Evolutionary conservation across 2,888 invertebrate species (phyloP).

Genomic region (Pterostichus niger): DNA sequence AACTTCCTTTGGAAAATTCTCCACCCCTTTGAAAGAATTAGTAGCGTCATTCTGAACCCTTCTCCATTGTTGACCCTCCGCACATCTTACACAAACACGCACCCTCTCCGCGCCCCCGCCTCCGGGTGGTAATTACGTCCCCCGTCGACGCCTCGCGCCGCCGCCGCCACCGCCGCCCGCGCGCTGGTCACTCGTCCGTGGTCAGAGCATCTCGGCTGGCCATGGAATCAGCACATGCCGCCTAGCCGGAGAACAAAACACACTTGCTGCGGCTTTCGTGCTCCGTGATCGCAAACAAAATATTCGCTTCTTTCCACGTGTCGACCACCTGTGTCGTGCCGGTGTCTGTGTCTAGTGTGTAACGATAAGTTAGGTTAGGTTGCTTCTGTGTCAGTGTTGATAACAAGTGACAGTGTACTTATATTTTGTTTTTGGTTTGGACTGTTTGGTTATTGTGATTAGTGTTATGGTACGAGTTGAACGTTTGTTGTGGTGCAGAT

Average conservation of each 20-base stretch:
- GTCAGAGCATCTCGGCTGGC: constrained; percentile 77
- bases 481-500: not conserved
- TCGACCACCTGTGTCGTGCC: constrained; percentile 22
- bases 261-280: not conserved
- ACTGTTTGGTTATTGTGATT: constrained; percentile 1
- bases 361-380: not conserved
- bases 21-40: constrained; percentile 17
- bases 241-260: constrained; percentile 32
- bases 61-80: constrained; percentile 70
- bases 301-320: constrained; percentile 7
- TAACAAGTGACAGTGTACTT: constrained; percentile 12
- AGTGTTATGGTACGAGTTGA: not conserved
- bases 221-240: constrained; percentile 73
- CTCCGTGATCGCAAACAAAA: not conserved
- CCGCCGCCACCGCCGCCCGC: constrained; percentile 77
- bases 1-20: not conserved
- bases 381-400: constrained; percentile 9
- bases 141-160: constrained; percentile 70
- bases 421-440: not conserved
- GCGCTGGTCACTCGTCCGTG: constrained; percentile 69
- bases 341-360: not conserved
- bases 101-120: constrained; percentile 71
- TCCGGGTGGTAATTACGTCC: constrained; percentile 73
- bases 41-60: constrained; percentile 15
- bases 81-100: constrained; percentile 55